Conservation (phyloP, 2,113 vertebrate species). For the Serinus canaria region DNA sequence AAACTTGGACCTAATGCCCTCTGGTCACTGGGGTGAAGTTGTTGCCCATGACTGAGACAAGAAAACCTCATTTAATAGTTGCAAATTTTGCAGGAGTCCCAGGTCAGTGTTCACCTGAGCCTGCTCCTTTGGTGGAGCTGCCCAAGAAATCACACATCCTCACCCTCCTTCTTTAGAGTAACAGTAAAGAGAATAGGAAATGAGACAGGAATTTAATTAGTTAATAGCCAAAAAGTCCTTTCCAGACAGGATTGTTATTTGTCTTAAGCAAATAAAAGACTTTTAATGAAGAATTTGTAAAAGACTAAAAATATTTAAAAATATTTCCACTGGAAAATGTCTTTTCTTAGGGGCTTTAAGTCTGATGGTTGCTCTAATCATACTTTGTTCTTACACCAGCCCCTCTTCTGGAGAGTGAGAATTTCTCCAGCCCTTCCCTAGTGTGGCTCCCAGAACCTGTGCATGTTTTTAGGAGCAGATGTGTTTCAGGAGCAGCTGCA, state of each 20-base stretch:
- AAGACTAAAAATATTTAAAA: not conserved
- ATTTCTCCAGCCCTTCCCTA: not conserved
- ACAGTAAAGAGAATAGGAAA: not conserved
- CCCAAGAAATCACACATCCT: not conserved
- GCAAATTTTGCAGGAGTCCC: not conserved
- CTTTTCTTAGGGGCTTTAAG: not conserved
- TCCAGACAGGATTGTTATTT: not conserved
- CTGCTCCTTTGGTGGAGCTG: not conserved
- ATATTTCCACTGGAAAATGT: not conserved
- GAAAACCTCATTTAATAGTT: not conserved
- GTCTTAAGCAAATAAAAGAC: not conserved
- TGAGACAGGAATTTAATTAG: not conserved
- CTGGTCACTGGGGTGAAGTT: not conserved
- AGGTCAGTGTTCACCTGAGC: not conserved
- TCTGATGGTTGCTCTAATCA: not conserved
- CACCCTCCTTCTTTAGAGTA: not conserved
- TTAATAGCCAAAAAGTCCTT: not conserved
- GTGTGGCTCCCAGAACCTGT: not conserved
- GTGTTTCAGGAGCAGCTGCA: not conserved
- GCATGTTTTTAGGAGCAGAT: not conserved
- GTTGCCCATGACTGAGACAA: not conserved
- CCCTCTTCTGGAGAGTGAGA: not conserved
- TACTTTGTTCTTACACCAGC: not conserved
- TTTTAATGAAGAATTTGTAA: not conserved
- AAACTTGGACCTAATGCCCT: not conserved